Percentiles rank a stretch among this genome's conserved stretches.
These are phyloP conservation scores for Ornithorhynchus anatinus DNA, from an alignment of 2,113 vertebrate species.

Conservation along the genomic window DNA sequence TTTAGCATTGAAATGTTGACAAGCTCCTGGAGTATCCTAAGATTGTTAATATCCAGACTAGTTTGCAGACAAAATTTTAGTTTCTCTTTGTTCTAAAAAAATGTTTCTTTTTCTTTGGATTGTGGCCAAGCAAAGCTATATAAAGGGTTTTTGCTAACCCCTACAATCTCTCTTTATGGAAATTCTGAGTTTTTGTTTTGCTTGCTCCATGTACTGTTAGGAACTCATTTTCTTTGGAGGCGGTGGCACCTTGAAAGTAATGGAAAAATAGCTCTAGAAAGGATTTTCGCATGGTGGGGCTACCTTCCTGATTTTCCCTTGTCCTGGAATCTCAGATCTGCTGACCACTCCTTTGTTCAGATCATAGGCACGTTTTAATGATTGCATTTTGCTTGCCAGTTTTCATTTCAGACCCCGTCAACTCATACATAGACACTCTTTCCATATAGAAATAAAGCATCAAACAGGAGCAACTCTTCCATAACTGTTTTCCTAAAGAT, in stretches of 20 bases:
- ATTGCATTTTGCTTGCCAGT: too few species aligned
- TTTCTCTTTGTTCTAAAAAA: not conserved
- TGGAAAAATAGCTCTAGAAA: not conserved
- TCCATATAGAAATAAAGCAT: too few species aligned
- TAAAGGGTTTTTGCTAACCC: accelerated
- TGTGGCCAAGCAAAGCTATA: not conserved
- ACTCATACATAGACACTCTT: too few species aligned
- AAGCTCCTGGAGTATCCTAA: accelerated
- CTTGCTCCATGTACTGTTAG: not conserved
- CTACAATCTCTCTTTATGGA: too few species aligned
- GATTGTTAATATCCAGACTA: accelerated
- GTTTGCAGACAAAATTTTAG: not conserved
- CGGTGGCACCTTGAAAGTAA: not conserved
- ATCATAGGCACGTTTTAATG: not conserved
- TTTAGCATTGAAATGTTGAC: accelerated
- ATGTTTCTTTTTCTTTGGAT: not conserved
- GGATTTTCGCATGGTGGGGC: not conserved
- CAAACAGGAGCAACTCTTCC: too few species aligned
- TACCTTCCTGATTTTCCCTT: not conserved
- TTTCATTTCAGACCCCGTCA: too few species aligned
- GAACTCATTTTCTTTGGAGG: not conserved
- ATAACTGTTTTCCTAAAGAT: too few species aligned
- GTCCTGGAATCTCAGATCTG: not conserved
- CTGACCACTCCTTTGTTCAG: not conserved
- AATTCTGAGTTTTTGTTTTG: accelerated